Conservation (phyloP, 2,113 vertebrate species). For the Sigmodon hispidus region DNA sequence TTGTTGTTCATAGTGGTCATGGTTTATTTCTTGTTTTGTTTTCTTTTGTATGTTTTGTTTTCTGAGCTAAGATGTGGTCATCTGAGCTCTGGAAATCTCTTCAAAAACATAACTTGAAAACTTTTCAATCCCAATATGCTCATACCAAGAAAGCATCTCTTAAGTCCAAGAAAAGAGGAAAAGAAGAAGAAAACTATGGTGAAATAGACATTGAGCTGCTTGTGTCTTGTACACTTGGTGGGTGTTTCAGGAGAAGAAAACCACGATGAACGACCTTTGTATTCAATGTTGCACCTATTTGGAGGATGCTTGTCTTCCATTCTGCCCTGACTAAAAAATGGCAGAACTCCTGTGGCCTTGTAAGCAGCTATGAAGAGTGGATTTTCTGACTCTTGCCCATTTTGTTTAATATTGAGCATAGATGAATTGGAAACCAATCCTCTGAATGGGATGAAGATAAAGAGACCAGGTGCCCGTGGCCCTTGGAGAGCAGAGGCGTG, state of each 20-base stretch:
- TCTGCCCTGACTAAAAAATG: not conserved
- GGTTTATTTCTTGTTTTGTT: not conserved
- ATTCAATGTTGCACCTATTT: not conserved
- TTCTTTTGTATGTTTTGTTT: not conserved
- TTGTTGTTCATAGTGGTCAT: not conserved
- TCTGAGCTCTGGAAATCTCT: not conserved
- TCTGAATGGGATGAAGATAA: not conserved
- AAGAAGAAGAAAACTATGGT: not conserved
- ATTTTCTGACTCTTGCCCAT: not conserved
- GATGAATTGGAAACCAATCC: not conserved
- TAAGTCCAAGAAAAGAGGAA: not conserved
- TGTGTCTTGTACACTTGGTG: accelerated
- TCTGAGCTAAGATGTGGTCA: not conserved
- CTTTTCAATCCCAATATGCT: not conserved
- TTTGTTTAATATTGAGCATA: not conserved
- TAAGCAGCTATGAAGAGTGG: not conserved
- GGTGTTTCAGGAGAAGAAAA: not conserved
- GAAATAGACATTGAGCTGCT: not conserved
- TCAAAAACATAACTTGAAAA: not conserved
- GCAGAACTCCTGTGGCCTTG: not conserved
- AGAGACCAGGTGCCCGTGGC: not conserved
- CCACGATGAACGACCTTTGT: not conserved
- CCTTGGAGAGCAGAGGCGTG: not conserved
- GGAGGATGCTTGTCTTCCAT: not conserved
- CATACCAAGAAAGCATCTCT: not conserved